Percentiles rank a stretch among this genome's conserved stretches.
phyloP scores from a whole-genome alignment of 2,888 invertebrate species.

The Dasypolia templi region DNA sequence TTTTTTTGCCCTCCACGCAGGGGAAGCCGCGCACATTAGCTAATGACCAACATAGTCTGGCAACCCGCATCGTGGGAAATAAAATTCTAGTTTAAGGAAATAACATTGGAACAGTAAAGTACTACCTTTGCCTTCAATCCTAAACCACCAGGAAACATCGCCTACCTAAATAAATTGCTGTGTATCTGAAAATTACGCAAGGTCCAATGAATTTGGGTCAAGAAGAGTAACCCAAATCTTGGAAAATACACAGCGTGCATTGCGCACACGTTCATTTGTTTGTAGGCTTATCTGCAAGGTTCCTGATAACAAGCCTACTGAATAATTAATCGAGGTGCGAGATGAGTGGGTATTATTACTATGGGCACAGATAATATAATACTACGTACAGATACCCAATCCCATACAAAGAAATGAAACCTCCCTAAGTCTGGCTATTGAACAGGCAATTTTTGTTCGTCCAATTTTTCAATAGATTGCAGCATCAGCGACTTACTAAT shows the following conservation, averaged over 20 bases:
- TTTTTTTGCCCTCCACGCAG: too few species aligned
- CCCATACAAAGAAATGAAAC: too few species aligned
- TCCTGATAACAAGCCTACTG: slow-evolving; percentile 41
- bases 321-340: slow-evolving; percentile 40
- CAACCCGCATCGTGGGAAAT: neutral
- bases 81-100: slow-evolving; percentile 3
- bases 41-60: neutral
- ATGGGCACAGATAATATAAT: too few species aligned
- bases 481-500: too few species aligned
- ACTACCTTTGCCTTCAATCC: neutral
- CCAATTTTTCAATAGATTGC: too few species aligned
- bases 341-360: slow-evolving; percentile 35
- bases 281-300: slow-evolving; percentile 54
- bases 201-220: slow-evolving; percentile 46
- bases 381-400: neutral
- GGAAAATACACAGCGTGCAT: slow-evolving; percentile 33
- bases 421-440: too few species aligned
- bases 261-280: slow-evolving; percentile 30
- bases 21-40: too few species aligned
- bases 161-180: neutral
- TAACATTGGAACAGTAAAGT: neutral
- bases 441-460: too few species aligned
- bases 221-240: slow-evolving; percentile 39
- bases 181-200: slow-evolving; percentile 30
- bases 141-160: slow-evolving; percentile 15